Base-by-base conservation (phyloP, 2,888 invertebrate species). In the Perdita meconis region DNA sequence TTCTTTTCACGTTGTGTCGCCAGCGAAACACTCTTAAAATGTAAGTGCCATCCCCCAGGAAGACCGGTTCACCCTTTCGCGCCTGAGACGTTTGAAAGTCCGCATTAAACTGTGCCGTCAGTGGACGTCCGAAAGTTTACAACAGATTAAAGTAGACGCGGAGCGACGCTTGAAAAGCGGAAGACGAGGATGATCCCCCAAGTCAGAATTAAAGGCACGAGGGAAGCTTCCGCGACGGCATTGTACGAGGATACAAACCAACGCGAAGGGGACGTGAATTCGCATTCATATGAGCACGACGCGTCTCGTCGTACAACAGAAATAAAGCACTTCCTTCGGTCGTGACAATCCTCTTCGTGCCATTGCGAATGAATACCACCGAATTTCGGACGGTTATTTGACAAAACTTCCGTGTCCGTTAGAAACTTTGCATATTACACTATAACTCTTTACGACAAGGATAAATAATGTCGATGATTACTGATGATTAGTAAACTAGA, bases 281-380 rank as follows among this genome's bases (percentile, higher is more conserved):
- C 67, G 60, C 44, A 67, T 82, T 80, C 75, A 65, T 65, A 75
- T 67, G 73, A 60, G 60, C 60, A 40, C 42, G 26, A 44, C 60
- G 56, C 40, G 56, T 67, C 55, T 67, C 69, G 44, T 53, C 63
- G 68, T 56, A 51, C 24, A 10, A 30, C 60, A 71, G 68, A 70
- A 81, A 80, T 77, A 77, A 81, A 78, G 69, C 63, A 75, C 73
- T 85, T 79, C 79, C 82, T 68, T 67, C 69, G 55, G 69, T 78
- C 74, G 63, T 75, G 69, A 74, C 76, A 72, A 78, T 80, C 57
- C 70, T 64, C 69, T 47, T 56, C 57, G 53, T 42, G 64, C 70
- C 77, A 75, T 72, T 70, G 78, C 76, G 79, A 82, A 82, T 83
- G 81, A 84, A 82, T 83, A 34, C 42, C 19, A 24, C 26, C n/a